A percentile compares a stretch with the other conserved stretches of the same genome.
Evolutionary conservation across 2,797 vertebrate genomes (phyloP).

Genomic region (Muraenolepis orangiensis): DNA sequence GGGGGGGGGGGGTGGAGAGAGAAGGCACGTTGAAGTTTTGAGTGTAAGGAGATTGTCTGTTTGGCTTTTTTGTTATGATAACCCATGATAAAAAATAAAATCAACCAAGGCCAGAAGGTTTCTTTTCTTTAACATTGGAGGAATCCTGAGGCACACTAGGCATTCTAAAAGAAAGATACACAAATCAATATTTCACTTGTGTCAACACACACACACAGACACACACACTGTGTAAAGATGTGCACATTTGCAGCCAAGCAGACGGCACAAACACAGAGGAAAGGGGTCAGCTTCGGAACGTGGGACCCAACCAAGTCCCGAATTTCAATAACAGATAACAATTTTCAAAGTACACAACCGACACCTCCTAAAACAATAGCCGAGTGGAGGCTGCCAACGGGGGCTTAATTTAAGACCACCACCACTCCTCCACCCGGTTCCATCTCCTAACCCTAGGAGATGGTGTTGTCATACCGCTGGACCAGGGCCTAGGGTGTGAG

Average conservation of each 20-base stretch:
- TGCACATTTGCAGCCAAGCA: no score
- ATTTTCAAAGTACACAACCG: constrained; percentile 63
- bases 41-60: constrained; percentile 60
- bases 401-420: constrained; percentile 58
- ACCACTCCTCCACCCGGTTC: constrained; percentile 50
- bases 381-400: constrained; percentile 47
- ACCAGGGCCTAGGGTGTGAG: constrained; percentile 59
- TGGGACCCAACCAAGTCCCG: constrained; percentile 30
- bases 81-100: background rate
- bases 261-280: background rate
- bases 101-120: background rate
- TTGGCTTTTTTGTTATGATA: constrained; percentile 10
- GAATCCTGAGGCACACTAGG: background rate
- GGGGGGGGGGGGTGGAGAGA: constrained; percentile 32
- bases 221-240: background rate
- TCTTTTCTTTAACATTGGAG: background rate
- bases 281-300: constrained; percentile 39
- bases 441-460: constrained; percentile 58
- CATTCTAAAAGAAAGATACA: background rate
- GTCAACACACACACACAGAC: no score
- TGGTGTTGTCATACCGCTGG: constrained; percentile 68
- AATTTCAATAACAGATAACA: constrained; percentile 59
- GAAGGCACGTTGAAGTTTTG: constrained; percentile 52
- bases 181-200: background rate
- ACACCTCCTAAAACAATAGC: constrained; percentile 64